A percentile compares a stretch with the other conserved stretches of the same genome.
Evolutionary conservation across 1,140 invertebrate species (phyloP).

Genomic region (Lordiphosa collinella): DNA sequence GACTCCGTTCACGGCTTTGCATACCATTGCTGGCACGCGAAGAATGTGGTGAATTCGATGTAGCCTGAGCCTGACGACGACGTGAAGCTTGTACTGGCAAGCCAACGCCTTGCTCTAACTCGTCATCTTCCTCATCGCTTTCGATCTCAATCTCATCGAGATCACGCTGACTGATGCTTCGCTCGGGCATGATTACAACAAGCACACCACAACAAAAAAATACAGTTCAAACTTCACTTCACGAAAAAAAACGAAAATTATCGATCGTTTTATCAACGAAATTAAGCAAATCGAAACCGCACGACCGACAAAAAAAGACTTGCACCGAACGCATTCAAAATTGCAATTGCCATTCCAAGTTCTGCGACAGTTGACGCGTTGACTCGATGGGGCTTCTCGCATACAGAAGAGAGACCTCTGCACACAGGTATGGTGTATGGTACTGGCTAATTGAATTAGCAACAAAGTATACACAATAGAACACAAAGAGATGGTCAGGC

Average conservation of each 20-base stretch:
- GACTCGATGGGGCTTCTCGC: slow-evolving; percentile 46
- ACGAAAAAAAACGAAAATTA: slow-evolving; percentile 1
- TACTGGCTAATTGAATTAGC: slow-evolving; percentile 69
- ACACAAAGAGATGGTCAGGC: slow-evolving; percentile 17
- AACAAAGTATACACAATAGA: background rate
- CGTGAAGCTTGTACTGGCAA: slow-evolving; percentile 49
- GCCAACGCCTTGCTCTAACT: slow-evolving; percentile 67
- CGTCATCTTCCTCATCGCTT: slow-evolving; percentile 72
- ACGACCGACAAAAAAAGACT: slow-evolving; percentile 26
- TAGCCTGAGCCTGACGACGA: slow-evolving; percentile 23
- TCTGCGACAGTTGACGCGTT: slow-evolving; percentile 12
- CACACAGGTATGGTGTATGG: slow-evolving; percentile 31
- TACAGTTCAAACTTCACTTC: background rate
- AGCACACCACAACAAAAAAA: no score
- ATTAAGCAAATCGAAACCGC: background rate
- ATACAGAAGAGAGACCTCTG: slow-evolving; percentile 29
- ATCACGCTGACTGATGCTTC: slow-evolving; percentile 61
- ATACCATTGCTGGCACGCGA: slow-evolving; percentile 32
- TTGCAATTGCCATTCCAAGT: slow-evolving; percentile 54
- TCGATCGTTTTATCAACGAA: background rate
- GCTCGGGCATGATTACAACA: slow-evolving; percentile 72
- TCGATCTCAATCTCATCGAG: slow-evolving; percentile 73
- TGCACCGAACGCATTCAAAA: slow-evolving; percentile 71
- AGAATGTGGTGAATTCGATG: slow-evolving; percentile 22
- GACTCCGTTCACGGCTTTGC: slow-evolving; percentile 19